Evolutionary conservation across 1,140 invertebrate species (phyloP).

Genomic region (Cotesia chilonis): DNA sequence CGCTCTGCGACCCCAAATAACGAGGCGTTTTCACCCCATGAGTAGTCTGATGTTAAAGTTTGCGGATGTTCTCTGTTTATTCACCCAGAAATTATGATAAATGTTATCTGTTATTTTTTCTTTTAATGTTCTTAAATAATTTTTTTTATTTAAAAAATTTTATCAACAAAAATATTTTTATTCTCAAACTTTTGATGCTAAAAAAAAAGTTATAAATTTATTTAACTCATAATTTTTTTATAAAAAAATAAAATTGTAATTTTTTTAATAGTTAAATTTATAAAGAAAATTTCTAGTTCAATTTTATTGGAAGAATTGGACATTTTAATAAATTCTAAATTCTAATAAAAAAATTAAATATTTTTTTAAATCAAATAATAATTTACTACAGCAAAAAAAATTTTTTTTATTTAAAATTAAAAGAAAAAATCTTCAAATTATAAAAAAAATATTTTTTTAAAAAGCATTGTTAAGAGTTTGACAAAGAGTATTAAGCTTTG

Average conservation of each 20-base stretch:
- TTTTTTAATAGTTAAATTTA: too few relatives aligned
- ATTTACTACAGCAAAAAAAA: too few relatives aligned
- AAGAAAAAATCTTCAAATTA: conserved; percentile 3
- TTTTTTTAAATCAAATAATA: too few relatives aligned
- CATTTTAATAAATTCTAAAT: too few relatives aligned
- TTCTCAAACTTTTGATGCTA: too few relatives aligned
- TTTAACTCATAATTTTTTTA: too few relatives aligned
- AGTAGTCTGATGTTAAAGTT: neutral
- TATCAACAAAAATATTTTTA: too few relatives aligned
- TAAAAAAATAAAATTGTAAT: too few relatives aligned
- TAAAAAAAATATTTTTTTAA: neutral
- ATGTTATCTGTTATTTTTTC: conserved; percentile 22
- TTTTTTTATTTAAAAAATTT: neutral
- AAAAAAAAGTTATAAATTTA: too few relatives aligned
- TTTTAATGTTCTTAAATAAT: neutral
- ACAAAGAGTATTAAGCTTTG: conserved; percentile 58
- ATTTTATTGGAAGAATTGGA: too few relatives aligned
- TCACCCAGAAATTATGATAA: conserved; percentile 25
- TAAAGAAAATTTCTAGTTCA: too few relatives aligned
- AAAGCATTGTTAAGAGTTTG: conserved; percentile 45
- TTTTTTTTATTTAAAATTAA: neutral
- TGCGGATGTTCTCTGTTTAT: conserved; percentile 26
- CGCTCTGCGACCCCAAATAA: conserved; percentile 30
- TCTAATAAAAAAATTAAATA: too few relatives aligned
- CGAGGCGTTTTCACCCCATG: conserved; percentile 36